A percentile compares a stretch with the other conserved stretches of the same genome.
phyloP scores from a whole-genome alignment of 2,797 vertebrate species.

The Gadopsis marmoratus region DNA sequence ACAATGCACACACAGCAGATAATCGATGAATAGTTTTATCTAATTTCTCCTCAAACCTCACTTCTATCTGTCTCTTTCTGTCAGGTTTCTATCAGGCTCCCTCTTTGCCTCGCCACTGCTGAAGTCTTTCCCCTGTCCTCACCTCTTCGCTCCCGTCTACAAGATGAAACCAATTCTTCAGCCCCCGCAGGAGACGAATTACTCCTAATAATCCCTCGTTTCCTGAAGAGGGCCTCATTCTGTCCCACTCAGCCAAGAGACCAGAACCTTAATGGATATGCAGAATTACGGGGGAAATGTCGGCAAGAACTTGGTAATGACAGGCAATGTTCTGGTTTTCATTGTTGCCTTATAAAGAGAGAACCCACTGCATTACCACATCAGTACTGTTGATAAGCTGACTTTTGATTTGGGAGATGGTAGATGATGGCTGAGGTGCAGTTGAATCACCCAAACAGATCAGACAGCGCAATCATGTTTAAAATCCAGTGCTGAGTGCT shows the following conservation, averaged over 20 bases:
- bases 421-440: conserved; percentile 43
- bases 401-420: conserved; percentile 58
- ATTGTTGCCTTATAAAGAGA: conserved; percentile 52
- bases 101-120: not conserved
- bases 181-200: conserved; percentile 75
- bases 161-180: conserved; percentile 79
- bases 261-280: conserved; percentile 72
- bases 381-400: conserved; percentile 35
- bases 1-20: not conserved
- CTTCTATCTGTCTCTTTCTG: conserved; percentile 23
- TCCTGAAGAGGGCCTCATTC: conserved; percentile 74
- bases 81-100: conserved; percentile 16
- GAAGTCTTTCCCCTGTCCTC: conserved; percentile 18
- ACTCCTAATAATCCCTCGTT: conserved; percentile 81
- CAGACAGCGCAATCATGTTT: conserved; percentile 40
- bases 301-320: conserved; percentile 46
- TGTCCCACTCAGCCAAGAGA: conserved; percentile 56
- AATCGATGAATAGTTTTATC: not conserved
- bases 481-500: conserved; percentile 29
- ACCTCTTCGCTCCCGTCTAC: conserved; percentile 51
- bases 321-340: conserved; percentile 66
- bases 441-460: conserved; percentile 56
- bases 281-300: conserved; percentile 69
- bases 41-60: not conserved
- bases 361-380: conserved; percentile 22